Base-by-base conservation (phyloP, 2,797 vertebrate species). In the Eupleurogrammus muticus region DNA sequence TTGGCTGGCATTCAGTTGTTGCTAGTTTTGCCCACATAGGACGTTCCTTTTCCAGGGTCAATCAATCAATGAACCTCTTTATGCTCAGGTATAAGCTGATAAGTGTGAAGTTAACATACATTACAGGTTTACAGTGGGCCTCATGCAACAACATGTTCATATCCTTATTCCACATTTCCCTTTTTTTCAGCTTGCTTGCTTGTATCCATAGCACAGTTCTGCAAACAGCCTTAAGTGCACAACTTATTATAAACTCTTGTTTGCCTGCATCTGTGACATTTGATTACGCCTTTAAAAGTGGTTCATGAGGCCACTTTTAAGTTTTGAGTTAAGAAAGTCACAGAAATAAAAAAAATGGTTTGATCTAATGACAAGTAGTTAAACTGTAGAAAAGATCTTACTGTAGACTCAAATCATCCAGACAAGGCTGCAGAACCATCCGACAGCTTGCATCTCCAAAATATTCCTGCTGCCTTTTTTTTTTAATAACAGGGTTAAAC, bases 21-120 rank as follows among this genome's bases (percentile, higher is more conserved):
- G 35, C 2, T n/a, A 2, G 1, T 40, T 61, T 53, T 32, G n/a
- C n/a, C 16, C 11, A 20, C 2, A 51, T 7, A 5, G 36, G 6
- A 35, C 11, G 20, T 16, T 62, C 34, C 53, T 63, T 44, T 44
- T 48, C 7, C 55, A 21, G n/a, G 38, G 5, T n/a, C n/a, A n/a
- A n/a, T n/a, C n/a, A 28, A 28, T 3, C 14, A 46, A 50, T 44
- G 5, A 32, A 60, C 14, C 10, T n/a, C 38, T 57, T 59, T 57
- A 9, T 54, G 59, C 57, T 1, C 17, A 79, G 61, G 54, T 61
- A 54, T 12, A 17, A 47, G 20, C 36, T 12, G 10, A 42, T 51
- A 49, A 16, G 5, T 21, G 5, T 49, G 11, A 17, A 47, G n/a
- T 9, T 21, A 10, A 49, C 17, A 3, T 9, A 14, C 66, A 40